Conservation (phyloP, 2,888 invertebrate genomes). For the Cheilosia grossa region DNA sequence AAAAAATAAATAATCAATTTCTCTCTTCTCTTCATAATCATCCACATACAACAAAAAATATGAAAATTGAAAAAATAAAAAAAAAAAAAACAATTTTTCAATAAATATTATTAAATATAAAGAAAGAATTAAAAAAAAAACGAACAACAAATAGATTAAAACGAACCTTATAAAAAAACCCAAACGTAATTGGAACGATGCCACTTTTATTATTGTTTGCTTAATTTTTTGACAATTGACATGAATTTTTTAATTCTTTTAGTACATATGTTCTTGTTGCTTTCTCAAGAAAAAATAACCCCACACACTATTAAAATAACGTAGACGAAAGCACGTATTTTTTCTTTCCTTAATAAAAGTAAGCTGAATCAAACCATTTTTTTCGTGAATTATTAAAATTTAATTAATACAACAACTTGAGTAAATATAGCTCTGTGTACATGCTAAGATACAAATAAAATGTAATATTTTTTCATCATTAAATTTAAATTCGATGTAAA, state of each 20-base stretch:
- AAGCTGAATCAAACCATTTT: conserved; percentile 30
- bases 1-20: conserved; percentile 75
- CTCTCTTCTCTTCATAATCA: conserved; percentile 74
- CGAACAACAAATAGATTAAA: conserved; percentile 58
- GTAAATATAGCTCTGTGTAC: conserved; percentile 31
- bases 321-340: conserved; percentile 17
- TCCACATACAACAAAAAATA: conserved; percentile 71
- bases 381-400: conserved; percentile 32
- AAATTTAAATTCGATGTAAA: conserved; percentile 59
- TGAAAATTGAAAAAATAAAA: conserved; percentile 30
- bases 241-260: conserved; percentile 12
- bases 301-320: conserved; percentile 15
- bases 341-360: conserved; percentile 4
- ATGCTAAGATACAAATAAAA: conserved; percentile 44
- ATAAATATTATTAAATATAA: conserved; percentile 63
- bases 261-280: conserved; percentile 37
- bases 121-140: conserved; percentile 37
- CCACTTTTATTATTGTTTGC: conserved; percentile 33
- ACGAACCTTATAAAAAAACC: conserved; percentile 33
- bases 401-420: conserved; percentile 16
- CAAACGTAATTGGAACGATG: conserved; percentile 51
- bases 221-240: conserved; percentile 34
- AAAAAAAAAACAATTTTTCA: conserved; percentile 32
- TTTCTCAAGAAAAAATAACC: conserved; percentile 44
- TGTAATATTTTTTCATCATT: conserved; percentile 68